Evolutionary conservation across 2,888 invertebrate species (phyloP).

Genomic region (Spodoptera exigua): DNA sequence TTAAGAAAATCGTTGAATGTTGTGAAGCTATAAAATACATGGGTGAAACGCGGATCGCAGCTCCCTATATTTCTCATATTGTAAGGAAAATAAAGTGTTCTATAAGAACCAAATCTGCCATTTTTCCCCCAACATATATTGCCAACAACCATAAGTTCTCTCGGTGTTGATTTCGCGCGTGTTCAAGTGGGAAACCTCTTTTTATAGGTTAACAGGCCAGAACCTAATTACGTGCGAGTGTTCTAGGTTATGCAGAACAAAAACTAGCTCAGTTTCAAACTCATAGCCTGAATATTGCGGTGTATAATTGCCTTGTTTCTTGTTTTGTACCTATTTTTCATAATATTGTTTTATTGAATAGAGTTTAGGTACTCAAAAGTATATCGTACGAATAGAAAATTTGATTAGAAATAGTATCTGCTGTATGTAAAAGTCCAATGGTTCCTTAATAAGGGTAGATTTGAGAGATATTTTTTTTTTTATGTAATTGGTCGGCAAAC

Average conservation of each 20-base stretch:
- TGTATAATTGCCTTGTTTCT: slow-evolving; percentile 1
- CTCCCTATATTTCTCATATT: no score
- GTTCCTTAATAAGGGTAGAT: no score
- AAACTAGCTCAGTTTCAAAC: slow-evolving; percentile 24
- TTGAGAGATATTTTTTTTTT: no score
- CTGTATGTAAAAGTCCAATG: no score
- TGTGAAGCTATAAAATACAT: no score
- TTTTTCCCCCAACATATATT: slow-evolving; percentile 15
- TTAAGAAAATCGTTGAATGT: no score
- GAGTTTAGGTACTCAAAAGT: no score
- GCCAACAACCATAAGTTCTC: slow-evolving; percentile 24
- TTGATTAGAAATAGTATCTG: no score
- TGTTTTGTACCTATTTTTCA: neutral
- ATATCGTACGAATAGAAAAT: no score
- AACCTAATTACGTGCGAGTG: slow-evolving; percentile 49
- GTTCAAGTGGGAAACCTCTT: slow-evolving; percentile 51
- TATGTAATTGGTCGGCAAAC: no score
- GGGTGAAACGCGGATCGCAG: no score
- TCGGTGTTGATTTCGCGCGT: slow-evolving; percentile 47
- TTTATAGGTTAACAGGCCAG: slow-evolving; percentile 54
- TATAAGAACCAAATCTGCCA: neutral
- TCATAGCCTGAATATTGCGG: slow-evolving; percentile 5
- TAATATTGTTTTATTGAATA: slow-evolving; percentile 11
- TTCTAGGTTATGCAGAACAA: slow-evolving; percentile 22
- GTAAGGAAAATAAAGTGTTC: neutral